Evolutionary conservation across 1,140 invertebrate species (phyloP).

Genomic region (Drosophila paulistorum): DNA sequence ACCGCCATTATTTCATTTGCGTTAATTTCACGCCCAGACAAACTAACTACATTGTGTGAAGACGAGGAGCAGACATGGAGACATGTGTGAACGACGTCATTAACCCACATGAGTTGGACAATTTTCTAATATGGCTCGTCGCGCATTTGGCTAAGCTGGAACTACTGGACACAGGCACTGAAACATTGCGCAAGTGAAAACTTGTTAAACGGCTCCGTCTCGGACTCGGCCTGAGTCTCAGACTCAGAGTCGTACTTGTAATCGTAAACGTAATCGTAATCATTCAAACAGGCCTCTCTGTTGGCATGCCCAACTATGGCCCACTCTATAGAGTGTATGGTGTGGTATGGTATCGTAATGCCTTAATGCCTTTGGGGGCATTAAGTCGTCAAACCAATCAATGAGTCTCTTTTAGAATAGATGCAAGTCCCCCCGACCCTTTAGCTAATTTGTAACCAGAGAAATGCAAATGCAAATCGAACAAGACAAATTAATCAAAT

Average conservation of each 20-base stretch:
- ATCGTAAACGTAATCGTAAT: constrained; percentile 42
- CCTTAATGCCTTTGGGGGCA: constrained; percentile 9
- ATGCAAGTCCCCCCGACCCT: neutral
- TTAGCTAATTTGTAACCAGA: neutral
- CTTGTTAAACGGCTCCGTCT: constrained; percentile 27
- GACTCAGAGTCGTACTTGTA: constrained; percentile 25
- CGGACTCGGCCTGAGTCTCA: neutral
- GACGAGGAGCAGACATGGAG: neutral
- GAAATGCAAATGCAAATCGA: constrained; percentile 25
- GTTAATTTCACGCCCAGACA: constrained; percentile 40
- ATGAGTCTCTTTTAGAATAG: constrained; percentile 10
- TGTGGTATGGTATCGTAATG: neutral
- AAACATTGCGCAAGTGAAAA: constrained; percentile 55
- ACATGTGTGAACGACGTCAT: constrained; percentile 20
- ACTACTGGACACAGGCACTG: neutral
- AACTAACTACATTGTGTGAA: constrained; percentile 3
- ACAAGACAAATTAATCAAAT: constrained; percentile 27
- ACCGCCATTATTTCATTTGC: constrained; percentile 37
- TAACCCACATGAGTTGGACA: constrained; percentile 23
- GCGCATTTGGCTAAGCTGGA: constrained; percentile 4
- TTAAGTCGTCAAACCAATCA: constrained; percentile 7
- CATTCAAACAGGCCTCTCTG: constrained; percentile 4
- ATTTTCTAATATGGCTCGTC: constrained; percentile 32
- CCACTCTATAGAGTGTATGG: neutral
- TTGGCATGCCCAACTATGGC: constrained; percentile 31